phyloP scores from a whole-genome alignment of 2,797 vertebrate genomes.

The Erithacus rubecula region DNA sequence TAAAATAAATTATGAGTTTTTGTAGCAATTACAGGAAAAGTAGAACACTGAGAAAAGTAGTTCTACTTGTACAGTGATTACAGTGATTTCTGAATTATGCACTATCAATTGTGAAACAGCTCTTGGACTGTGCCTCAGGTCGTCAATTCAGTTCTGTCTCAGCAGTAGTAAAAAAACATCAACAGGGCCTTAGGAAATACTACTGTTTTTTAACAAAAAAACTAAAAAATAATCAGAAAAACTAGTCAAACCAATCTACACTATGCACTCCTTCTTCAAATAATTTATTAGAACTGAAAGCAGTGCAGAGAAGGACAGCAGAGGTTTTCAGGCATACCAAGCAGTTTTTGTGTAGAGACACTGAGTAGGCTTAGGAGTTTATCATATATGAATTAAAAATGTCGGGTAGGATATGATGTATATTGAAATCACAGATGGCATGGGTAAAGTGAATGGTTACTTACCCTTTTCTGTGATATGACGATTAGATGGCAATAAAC shows the following conservation, averaged over 20 bases:
- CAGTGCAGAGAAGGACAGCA: not conserved
- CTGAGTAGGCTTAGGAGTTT: not conserved
- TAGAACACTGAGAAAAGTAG: not conserved
- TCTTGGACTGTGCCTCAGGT: not conserved
- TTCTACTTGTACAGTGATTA: not conserved
- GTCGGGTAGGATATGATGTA: not conserved
- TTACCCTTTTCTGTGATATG: not conserved
- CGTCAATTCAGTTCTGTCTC: not conserved
- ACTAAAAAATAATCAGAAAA: not conserved
- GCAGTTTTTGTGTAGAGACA: not conserved
- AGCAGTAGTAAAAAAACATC: not conserved
- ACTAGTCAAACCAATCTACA: not conserved
- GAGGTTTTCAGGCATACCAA: not conserved
- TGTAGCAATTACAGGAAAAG: constrained; percentile 1
- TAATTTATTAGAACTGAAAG: not conserved
- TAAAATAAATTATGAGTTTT: constrained; percentile 5
- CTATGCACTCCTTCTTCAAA: not conserved
- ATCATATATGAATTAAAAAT: not conserved
- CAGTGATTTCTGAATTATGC: not conserved
- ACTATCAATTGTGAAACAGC: not conserved
- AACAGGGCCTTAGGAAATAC: not conserved
- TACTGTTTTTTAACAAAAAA: not conserved
- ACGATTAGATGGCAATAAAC: not conserved
- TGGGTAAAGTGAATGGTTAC: not conserved
- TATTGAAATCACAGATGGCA: not conserved